Evolutionary conservation across 1,140 invertebrate species (phyloP).

Genomic region (Antheraea pernyi): DNA sequence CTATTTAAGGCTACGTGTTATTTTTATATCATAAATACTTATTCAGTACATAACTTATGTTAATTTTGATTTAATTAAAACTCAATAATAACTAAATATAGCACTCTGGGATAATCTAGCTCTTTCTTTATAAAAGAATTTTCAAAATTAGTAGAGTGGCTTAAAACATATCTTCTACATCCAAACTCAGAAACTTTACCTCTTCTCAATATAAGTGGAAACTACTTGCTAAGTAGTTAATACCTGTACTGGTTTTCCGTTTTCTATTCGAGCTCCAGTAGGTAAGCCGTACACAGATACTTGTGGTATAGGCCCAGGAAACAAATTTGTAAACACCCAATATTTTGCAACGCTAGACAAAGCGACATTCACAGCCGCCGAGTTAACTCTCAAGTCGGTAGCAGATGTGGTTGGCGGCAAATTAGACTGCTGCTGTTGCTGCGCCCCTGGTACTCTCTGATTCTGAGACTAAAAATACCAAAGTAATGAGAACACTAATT

Average conservation of each 20-base stretch:
- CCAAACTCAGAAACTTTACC: too few relatives aligned
- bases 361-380: slow-evolving; percentile 81
- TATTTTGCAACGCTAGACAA: slow-evolving; percentile 83
- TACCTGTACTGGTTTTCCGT: slow-evolving; percentile 81
- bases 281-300: slow-evolving; percentile 82
- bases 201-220: too few relatives aligned
- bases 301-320: slow-evolving; percentile 82
- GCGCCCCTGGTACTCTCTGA: slow-evolving; percentile 55
- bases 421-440: slow-evolving; percentile 56
- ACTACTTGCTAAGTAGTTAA: slow-evolving; percentile 18
- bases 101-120: too few relatives aligned
- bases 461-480: slow-evolving; percentile 56
- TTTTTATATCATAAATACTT: too few relatives aligned
- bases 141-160: too few relatives aligned
- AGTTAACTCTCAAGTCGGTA: slow-evolving; percentile 81
- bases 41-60: too few relatives aligned
- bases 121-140: too few relatives aligned
- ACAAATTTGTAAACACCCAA: slow-evolving; percentile 84
- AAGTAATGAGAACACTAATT: slow-evolving; percentile 31
- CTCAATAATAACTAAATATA: too few relatives aligned
- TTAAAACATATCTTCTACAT: too few relatives aligned
- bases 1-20: too few relatives aligned
- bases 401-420: slow-evolving; percentile 77
- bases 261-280: slow-evolving; percentile 76
- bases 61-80: too few relatives aligned